Percentiles rank a stretch among this genome's conserved stretches.
Conservation (phyloP, 2,888 invertebrate genomes). For the Odiellus spinosus region DNA sequence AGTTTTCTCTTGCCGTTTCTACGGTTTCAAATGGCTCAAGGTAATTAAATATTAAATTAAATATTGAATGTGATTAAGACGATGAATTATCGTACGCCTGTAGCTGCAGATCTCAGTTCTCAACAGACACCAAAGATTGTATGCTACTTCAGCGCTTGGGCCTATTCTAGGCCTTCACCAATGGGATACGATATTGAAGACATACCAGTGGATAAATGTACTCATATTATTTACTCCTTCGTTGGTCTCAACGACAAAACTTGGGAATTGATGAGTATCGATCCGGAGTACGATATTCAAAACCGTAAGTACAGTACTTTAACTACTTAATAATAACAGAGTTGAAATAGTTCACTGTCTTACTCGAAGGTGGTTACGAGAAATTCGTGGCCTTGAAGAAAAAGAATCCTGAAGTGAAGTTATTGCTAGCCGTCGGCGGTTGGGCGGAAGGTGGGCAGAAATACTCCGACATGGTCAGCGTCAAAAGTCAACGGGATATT, state of each 20-base stretch:
- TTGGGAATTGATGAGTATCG: constrained; percentile 14
- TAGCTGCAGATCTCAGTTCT: too few species aligned
- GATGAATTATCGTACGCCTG: too few species aligned
- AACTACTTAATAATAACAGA: too few species aligned
- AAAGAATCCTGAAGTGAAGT: constrained; percentile 25
- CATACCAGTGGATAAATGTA: constrained; percentile 15
- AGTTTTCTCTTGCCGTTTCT: too few species aligned
- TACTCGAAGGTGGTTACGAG: constrained; percentile 29
- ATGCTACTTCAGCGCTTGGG: constrained; percentile 18
- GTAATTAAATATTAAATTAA: too few species aligned
- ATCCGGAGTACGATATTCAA: constrained; percentile 40
- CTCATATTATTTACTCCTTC: constrained; percentile 17
- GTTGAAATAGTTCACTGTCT: too few species aligned
- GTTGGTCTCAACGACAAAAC: constrained; percentile 12
- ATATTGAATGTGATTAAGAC: too few species aligned
- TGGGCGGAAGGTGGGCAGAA: constrained; percentile 18
- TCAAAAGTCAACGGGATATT: constrained; percentile 25
- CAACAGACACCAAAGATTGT: constrained; percentile 7
- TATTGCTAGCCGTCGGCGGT: constrained; percentile 19
- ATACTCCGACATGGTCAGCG: constrained; percentile 22
- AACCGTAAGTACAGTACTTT: neutral
- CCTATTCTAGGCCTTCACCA: constrained; percentile 10
- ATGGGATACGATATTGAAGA: constrained; percentile 14
- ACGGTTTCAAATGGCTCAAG: too few species aligned
- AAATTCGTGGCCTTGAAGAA: constrained; percentile 19